Conservation (phyloP, 2,888 invertebrate species). For the Nowickia ferox region DNA sequence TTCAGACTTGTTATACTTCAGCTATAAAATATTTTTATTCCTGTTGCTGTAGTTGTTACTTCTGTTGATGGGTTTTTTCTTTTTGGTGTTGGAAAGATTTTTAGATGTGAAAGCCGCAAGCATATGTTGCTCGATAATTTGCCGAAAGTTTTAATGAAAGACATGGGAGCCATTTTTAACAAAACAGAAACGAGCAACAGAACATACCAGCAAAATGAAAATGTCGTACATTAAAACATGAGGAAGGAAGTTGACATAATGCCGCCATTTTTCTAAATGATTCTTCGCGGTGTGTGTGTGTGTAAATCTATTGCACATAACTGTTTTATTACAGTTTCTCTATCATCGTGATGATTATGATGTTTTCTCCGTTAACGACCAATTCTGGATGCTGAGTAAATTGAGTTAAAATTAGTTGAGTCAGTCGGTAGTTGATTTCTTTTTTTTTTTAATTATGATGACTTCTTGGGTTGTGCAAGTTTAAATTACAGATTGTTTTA, state of each 20-base stretch:
- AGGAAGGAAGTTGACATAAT: conserved; percentile 54
- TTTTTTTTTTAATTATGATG: conserved; percentile 5
- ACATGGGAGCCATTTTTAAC: conserved; percentile 82
- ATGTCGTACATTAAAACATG: conserved; percentile 19
- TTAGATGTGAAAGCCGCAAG: conserved; percentile 79
- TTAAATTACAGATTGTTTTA: conserved; percentile 9
- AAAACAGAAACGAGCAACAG: conserved; percentile 22
- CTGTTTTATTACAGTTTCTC: conserved; percentile 18
- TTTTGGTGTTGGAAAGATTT: conserved; percentile 45
- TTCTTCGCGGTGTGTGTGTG: background rate
- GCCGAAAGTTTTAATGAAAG: conserved; percentile 83
- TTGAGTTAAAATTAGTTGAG: conserved; percentile 48
- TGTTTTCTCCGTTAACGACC: conserved; percentile 25
- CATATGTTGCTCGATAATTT: conserved; percentile 83
- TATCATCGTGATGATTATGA: conserved; percentile 33
- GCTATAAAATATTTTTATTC: conserved; percentile 54
- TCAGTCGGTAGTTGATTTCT: conserved; percentile 15
- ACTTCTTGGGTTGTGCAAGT: conserved; percentile 21
- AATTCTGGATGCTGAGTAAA: conserved; percentile 44
- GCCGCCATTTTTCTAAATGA: conserved; percentile 70
- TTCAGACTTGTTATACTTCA: conserved; percentile 56
- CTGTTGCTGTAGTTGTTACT: conserved; percentile 28
- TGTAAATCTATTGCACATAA: background rate
- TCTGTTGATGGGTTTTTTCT: conserved; percentile 23
- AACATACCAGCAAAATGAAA: conserved; percentile 33